These are phyloP conservation scores for Tetraneura akinire DNA, from an alignment of 1,140 invertebrate species.

Conservation along the genomic window DNA sequence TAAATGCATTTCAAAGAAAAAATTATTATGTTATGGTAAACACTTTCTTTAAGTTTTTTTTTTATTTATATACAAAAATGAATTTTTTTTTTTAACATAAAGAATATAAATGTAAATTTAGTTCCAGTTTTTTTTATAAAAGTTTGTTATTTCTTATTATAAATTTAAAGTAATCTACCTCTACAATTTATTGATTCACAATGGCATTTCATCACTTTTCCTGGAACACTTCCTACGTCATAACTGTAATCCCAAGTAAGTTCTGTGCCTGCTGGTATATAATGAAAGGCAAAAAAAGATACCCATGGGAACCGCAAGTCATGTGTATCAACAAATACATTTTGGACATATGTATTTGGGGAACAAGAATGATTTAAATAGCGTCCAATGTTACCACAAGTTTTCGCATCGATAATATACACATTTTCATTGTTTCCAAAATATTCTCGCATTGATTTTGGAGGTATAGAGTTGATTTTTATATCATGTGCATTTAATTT, in stretches of 20 bases:
- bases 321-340: slow-evolving; percentile 97
- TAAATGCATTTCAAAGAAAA: background rate
- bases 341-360: slow-evolving; percentile 96
- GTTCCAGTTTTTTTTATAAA: background rate
- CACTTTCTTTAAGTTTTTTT: background rate
- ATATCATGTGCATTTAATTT: slow-evolving; percentile 8
- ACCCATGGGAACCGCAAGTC: slow-evolving; percentile 96
- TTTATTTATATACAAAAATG: background rate
- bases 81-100: background rate
- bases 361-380: slow-evolving; percentile 94
- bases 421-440: slow-evolving; percentile 27
- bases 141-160: background rate
- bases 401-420: slow-evolving; percentile 91
- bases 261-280: slow-evolving; percentile 90
- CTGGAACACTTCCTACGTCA: slow-evolving; percentile 89
- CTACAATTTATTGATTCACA: slow-evolving; percentile 64
- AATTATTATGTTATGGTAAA: background rate
- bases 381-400: slow-evolving; percentile 89
- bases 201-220: slow-evolving; percentile 86
- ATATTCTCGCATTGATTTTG: slow-evolving; percentile 16
- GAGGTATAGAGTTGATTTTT: background rate
- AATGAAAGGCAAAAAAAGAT: slow-evolving; percentile 87
- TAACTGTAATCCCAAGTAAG: slow-evolving; percentile 99
- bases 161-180: slow-evolving; percentile 9
- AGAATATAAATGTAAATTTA: background rate